These are phyloP conservation scores for Drosophila testacea DNA, from an alignment of 2,888 invertebrate species.

Conservation along the genomic window DNA sequence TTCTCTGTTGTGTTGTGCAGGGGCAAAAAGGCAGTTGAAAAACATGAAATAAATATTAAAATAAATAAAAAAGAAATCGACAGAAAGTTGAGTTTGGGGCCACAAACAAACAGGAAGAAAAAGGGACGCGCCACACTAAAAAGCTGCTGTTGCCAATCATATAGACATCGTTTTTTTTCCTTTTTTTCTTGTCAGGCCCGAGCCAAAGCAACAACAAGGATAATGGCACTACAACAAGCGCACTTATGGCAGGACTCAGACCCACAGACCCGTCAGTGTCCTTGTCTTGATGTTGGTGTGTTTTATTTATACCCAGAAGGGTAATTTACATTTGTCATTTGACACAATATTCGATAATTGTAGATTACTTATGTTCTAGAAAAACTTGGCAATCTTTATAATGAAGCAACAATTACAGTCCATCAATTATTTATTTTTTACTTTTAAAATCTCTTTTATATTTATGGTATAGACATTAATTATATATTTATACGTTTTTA, in stretches of 20 bases:
- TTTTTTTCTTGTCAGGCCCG: conserved; percentile 37
- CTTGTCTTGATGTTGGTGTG: conserved; percentile 25
- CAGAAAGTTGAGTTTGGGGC: conserved; percentile 56
- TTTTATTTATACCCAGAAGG: conserved; percentile 16
- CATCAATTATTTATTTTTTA: too few species aligned
- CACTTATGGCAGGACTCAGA: conserved; percentile 52
- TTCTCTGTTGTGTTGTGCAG: conserved; percentile 20
- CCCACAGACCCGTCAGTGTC: conserved; percentile 2
- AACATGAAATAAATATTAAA: conserved; percentile 72
- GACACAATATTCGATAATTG: background rate
- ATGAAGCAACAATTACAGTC: too few species aligned
- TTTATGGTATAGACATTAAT: too few species aligned
- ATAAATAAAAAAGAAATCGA: conserved; percentile 50
- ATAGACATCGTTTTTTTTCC: conserved; percentile 41
- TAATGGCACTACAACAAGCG: conserved; percentile 60
- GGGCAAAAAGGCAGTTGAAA: conserved; percentile 57
- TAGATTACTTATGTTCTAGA: too few species aligned
- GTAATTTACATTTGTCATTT: conserved; percentile 7
- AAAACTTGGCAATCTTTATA: too few species aligned
- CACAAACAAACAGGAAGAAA: conserved; percentile 51
- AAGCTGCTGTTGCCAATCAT: conserved; percentile 80
- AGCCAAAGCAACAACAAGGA: conserved; percentile 53
- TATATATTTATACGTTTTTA: background rate
- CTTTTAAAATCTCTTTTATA: too few species aligned
- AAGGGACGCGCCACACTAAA: conserved; percentile 67